phyloP scores from a whole-genome alignment of 2,797 vertebrate genomes.

The Cyclura pinguis region DNA sequence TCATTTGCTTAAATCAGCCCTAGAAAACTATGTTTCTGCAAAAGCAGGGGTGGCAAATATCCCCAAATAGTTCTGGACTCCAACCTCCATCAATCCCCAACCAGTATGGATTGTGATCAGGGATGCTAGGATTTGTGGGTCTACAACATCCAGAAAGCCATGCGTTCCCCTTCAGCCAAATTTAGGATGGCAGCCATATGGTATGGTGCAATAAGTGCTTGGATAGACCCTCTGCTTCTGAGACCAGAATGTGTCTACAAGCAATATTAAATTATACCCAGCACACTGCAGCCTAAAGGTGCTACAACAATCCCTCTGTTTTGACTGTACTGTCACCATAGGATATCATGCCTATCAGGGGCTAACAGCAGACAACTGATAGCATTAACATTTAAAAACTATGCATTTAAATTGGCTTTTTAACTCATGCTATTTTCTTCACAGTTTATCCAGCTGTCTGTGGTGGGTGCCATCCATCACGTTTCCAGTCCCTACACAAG shows the following conservation, averaged over 20 bases:
- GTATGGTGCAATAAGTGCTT: neutral
- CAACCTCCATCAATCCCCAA: neutral
- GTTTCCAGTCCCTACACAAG: slow-evolving; percentile 5
- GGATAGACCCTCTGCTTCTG: neutral
- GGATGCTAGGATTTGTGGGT: neutral
- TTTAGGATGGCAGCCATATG: neutral
- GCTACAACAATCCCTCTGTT: neutral
- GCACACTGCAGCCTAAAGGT: neutral
- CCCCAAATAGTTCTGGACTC: too few species aligned
- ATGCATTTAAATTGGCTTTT: neutral
- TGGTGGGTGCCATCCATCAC: neutral
- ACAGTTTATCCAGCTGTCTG: neutral
- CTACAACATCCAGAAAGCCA: neutral
- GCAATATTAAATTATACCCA: slow-evolving; percentile 6
- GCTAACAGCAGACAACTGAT: neutral
- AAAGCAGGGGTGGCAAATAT: neutral
- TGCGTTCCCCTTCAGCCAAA: neutral
- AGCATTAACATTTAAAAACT: neutral
- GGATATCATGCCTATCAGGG: neutral
- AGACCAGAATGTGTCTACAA: neutral
- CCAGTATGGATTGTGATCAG: neutral
- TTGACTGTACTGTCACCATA: neutral
- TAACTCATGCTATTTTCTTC: neutral
- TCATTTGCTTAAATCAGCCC: neutral
- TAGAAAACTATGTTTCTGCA: neutral